Evolutionary conservation across 2,797 vertebrate species (phyloP).

Genomic region (Sebastes matsubarae): DNA sequence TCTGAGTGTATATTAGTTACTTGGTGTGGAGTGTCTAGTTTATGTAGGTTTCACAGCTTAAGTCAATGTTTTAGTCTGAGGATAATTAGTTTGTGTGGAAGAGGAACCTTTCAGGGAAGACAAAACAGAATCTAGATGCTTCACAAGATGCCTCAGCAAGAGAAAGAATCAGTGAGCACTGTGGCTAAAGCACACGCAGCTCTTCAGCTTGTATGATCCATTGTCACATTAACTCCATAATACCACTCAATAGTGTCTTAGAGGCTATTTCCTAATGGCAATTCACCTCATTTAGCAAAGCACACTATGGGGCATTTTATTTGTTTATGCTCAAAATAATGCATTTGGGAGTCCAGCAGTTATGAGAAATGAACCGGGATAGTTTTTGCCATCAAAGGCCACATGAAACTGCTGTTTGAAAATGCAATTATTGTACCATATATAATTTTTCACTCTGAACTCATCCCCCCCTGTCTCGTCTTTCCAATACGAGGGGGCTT

Average conservation of each 20-base stretch:
- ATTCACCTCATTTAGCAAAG: slow-evolving; percentile 68
- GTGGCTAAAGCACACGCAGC: not conserved
- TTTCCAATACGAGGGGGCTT: slow-evolving; percentile 32
- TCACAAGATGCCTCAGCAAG: not conserved
- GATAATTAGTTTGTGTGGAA: not conserved
- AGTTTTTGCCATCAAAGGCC: slow-evolving; percentile 26
- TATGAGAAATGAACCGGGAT: slow-evolving; percentile 51
- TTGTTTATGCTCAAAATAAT: slow-evolving; percentile 62
- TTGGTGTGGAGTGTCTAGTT: not conserved
- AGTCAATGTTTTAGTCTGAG: not conserved
- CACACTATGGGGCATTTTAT: slow-evolving; percentile 57
- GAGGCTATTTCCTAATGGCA: slow-evolving; percentile 51
- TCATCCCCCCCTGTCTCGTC: not conserved
- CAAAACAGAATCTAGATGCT: not conserved
- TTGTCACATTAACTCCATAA: slow-evolving; percentile 41
- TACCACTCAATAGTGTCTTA: slow-evolving; percentile 35
- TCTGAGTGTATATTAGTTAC: not conserved
- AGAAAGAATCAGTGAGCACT: not conserved
- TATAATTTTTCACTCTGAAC: slow-evolving; percentile 43
- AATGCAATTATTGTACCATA: slow-evolving; percentile 56
- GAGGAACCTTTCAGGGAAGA: not conserved
- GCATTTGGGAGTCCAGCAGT: slow-evolving; percentile 30
- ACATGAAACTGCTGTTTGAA: slow-evolving; percentile 42
- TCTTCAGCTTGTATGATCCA: slow-evolving; percentile 44
- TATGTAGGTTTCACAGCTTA: not conserved